Conservation (phyloP, 2,888 invertebrate genomes). For the Argyresthia goedartella region DNA sequence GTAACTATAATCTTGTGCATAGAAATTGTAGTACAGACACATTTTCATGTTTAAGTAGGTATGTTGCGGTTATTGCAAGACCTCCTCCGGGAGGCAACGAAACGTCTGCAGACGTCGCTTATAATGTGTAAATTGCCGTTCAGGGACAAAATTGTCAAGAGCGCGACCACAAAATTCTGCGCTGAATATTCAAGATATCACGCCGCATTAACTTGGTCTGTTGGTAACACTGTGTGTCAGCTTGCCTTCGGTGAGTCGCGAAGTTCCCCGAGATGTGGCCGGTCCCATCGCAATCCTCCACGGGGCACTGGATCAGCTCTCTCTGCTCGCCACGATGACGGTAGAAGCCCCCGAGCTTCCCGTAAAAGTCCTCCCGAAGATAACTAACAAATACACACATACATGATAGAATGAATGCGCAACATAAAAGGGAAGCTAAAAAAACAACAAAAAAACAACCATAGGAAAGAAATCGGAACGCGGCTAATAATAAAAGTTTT, state of each 20-base stretch:
- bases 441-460: constrained; percentile 16
- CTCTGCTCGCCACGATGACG: constrained; percentile 37
- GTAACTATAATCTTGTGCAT: too few species aligned
- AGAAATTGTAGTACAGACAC: too few species aligned
- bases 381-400: constrained; percentile 44
- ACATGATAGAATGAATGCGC: constrained; percentile 18
- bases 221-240: constrained; percentile 23
- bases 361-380: constrained; percentile 51
- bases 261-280: constrained; percentile 92
- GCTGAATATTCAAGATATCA: not conserved
- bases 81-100: too few species aligned
- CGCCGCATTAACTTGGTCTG: not conserved
- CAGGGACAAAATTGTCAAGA: constrained; percentile 36
- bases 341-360: constrained; percentile 33
- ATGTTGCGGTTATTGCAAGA: too few species aligned
- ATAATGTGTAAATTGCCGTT: constrained; percentile 47
- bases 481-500: constrained; percentile 5
- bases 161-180: constrained; percentile 2
- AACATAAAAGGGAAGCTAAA: constrained; percentile 12
- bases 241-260: constrained; percentile 90
- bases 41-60: too few species aligned
- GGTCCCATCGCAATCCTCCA: constrained; percentile 85
- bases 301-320: constrained; percentile 86
- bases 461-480: constrained; percentile 10
- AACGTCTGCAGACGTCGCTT: too few species aligned